phyloP scores from a whole-genome alignment of 1,140 invertebrate genomes.

The Habropoda laboriosa region DNA sequence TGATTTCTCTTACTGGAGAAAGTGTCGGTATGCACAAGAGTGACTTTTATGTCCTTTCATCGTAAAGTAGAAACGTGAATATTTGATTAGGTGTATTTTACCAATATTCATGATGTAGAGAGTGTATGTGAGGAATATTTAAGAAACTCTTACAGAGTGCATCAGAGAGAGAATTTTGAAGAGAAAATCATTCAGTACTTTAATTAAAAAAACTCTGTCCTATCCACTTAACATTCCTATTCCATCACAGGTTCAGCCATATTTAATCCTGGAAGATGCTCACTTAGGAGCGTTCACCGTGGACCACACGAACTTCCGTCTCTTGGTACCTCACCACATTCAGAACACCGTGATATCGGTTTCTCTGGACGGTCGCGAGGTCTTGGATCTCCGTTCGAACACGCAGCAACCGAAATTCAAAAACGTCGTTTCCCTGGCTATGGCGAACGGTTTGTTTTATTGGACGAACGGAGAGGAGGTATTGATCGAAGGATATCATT shows the following conservation, averaged over 20 bases:
- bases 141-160: no score
- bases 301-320: slow-evolving; percentile 90
- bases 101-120: no score
- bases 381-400: slow-evolving; percentile 87
- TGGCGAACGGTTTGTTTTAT: slow-evolving; percentile 89
- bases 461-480: slow-evolving; percentile 91
- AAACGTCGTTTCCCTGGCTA: slow-evolving; percentile 89
- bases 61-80: no score
- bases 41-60: no score
- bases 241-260: slow-evolving; percentile 73
- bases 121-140: no score
- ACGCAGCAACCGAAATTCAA: slow-evolving; percentile 89
- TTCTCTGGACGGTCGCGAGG: slow-evolving; percentile 90
- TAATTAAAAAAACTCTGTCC: no score
- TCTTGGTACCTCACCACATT: slow-evolving; percentile 88
- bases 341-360: slow-evolving; percentile 90
- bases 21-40: no score
- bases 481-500: slow-evolving; percentile 88
- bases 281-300: slow-evolving; percentile 88
- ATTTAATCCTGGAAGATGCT: slow-evolving; percentile 84
- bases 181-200: no score
- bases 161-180: no score
- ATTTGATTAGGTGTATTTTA: no score
- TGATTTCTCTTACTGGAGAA: no score
- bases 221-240: no score